Evolutionary conservation across 2,888 invertebrate species (phyloP).

Genomic region (Apodemia duryi): DNA sequence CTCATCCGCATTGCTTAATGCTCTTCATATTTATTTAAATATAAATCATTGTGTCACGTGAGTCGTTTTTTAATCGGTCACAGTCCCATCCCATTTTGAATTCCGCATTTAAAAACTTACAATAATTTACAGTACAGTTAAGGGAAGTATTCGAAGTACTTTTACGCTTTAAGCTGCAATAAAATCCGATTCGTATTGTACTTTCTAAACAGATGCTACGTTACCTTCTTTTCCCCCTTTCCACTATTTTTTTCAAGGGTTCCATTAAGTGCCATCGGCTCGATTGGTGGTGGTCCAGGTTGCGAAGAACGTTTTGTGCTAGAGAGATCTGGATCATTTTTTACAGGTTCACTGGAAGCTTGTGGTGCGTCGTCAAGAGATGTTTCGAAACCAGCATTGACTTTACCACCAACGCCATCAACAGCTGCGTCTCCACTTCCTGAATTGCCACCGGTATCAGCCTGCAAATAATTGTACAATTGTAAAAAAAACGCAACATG

Average conservation of each 20-base stretch:
- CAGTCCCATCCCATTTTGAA: no score
- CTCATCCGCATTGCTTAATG: no score
- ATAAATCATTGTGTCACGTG: no score
- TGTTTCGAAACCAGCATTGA: constrained; percentile 16
- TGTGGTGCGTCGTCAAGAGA: neutral
- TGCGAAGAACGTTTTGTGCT: neutral
- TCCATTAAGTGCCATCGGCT: neutral
- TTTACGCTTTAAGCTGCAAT: no score
- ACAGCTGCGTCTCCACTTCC: neutral
- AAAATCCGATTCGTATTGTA: no score
- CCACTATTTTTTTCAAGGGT: neutral
- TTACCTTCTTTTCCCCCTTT: constrained; percentile 17
- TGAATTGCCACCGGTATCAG: neutral
- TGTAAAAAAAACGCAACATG: no score
- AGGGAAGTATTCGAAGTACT: no score
- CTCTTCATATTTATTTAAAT: no score
- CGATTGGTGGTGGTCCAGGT: neutral
- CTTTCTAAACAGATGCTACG: neutral
- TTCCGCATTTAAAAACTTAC: no score
- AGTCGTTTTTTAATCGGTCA: no score
- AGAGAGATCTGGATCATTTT: neutral
- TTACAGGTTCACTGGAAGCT: constrained; percentile 3
- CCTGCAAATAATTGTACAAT: neutral
- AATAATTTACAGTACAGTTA: no score
- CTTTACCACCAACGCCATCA: constrained; percentile 6